Evolutionary conservation across 2,888 invertebrate species (phyloP), one percentile per base, ranked within the genome.

Genomic region (Erebia palarica): DNA sequence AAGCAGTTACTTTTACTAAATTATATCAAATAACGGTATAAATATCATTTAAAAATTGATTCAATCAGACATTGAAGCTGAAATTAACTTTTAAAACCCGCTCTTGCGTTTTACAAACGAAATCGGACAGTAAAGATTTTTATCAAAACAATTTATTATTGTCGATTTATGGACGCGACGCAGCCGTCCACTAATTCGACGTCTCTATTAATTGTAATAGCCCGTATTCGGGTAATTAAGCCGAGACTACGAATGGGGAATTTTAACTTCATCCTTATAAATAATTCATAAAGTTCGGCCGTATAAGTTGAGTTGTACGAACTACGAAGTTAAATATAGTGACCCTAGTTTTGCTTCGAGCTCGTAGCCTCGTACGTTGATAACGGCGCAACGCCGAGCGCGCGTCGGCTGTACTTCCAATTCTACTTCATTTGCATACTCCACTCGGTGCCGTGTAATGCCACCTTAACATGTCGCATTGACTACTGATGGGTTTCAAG

Each of bases 341-440:
- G 67, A 74, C 74, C 73, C 74, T 74, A 67, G 66, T 66, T 66
- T 58, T 10, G 53, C 53, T 65, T 13, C 63, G 61, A 63, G 70
- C 65, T 68, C 63, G 27, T 27, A 27, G 27, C 21, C 21, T 27
- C 27, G 68, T 75, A 78, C 81, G 80, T 79, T 78, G 86, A 87
- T 89, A 89, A 88, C 86, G 79, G 83, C 82, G 79, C 49, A 60
- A 51, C 80, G 78, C 79, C 80, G 78, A 73, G 80, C 82, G 78
- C 73, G 80, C 82, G 81, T 79, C 80, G 80, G 82, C 83, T 83
- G 74, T 86, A 86, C 89, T 86, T 83, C 85, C 86, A 86, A 89
- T 90, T 88, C 84, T 84, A 78, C 83, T 84, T 88, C 87, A 91
- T 92, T 91, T 91, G 85, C 91, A 92, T 92, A 86, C 83, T 82